These are phyloP conservation scores for Hypomecis punctinalis DNA, from an alignment of 2,888 invertebrate species.

Conservation along the genomic window DNA sequence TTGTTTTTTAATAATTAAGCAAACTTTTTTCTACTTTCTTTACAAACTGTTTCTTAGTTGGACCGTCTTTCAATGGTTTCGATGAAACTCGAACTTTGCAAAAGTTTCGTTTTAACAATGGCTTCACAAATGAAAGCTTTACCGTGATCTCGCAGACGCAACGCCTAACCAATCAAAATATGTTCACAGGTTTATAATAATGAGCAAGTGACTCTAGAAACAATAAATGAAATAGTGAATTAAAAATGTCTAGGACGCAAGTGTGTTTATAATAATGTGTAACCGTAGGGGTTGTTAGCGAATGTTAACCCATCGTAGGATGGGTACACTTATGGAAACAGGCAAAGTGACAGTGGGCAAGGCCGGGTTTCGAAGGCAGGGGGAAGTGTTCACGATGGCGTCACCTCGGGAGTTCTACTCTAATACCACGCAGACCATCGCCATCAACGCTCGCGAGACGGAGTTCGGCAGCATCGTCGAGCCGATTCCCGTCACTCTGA, in stretches of 20 bases:
- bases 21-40: slow-evolving; percentile 24
- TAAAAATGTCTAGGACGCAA: slow-evolving; percentile 59
- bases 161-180: slow-evolving; percentile 23
- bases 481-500: slow-evolving; percentile 72
- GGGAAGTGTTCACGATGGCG: slow-evolving; percentile 70
- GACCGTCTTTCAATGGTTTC: slow-evolving; percentile 40
- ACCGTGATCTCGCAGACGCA: slow-evolving; percentile 51
- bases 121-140: slow-evolving; percentile 28
- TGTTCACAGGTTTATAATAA: slow-evolving; percentile 35
- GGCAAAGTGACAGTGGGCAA: slow-evolving; percentile 76
- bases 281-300: slow-evolving; percentile 59
- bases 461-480: slow-evolving; percentile 76
- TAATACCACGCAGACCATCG: slow-evolving; percentile 73
- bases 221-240: slow-evolving; percentile 14
- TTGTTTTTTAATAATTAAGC: slow-evolving; percentile 1
- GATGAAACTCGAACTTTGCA: slow-evolving; percentile 35
- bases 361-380: slow-evolving; percentile 55
- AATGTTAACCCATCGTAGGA: slow-evolving; percentile 70
- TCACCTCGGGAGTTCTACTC: slow-evolving; percentile 68
- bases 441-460: slow-evolving; percentile 76
- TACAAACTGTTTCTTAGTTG: slow-evolving; percentile 25
- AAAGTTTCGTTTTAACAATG: slow-evolving; percentile 45
- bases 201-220: slow-evolving; percentile 45
- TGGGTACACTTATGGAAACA: slow-evolving; percentile 83
- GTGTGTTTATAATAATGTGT: slow-evolving; percentile 59